These are phyloP conservation scores for Homarus gammarus DNA, from an alignment of 2,888 invertebrate genomes.

Conservation along the genomic window DNA sequence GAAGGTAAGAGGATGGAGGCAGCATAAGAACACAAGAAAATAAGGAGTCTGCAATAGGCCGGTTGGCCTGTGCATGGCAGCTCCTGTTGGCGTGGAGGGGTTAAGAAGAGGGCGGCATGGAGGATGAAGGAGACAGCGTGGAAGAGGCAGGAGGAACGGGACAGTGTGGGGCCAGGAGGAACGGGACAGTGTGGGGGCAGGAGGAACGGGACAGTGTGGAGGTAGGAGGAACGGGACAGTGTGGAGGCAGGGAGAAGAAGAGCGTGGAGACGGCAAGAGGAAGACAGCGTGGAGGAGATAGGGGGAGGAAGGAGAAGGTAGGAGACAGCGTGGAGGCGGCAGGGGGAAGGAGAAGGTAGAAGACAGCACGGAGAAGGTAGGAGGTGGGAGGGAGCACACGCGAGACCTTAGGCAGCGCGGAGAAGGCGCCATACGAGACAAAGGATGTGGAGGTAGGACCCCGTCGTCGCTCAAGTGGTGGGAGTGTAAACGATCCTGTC, in stretches of 20 bases:
- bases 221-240: neutral
- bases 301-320: neutral
- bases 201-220: too few species aligned
- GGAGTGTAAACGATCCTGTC: neutral
- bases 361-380: too few species aligned
- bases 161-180: neutral
- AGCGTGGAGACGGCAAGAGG: neutral
- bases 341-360: neutral
- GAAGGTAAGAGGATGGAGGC: neutral
- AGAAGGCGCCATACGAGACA: neutral
- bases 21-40: too few species aligned
- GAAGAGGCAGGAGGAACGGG: neutral
- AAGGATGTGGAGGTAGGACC: neutral
- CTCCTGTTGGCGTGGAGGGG: neutral
- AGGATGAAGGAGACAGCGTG: neutral
- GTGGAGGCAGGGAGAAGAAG: too few species aligned
- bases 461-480: neutral
- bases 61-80: too few species aligned
- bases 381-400: too few species aligned
- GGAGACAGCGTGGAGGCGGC: too few species aligned
- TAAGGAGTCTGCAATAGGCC: too few species aligned
- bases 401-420: too few species aligned
- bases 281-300: neutral
- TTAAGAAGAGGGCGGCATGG: neutral
- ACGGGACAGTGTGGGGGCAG: neutral